phyloP scores from a whole-genome alignment of 2,113 vertebrate species.

The Herpetotheres cachinnans region DNA sequence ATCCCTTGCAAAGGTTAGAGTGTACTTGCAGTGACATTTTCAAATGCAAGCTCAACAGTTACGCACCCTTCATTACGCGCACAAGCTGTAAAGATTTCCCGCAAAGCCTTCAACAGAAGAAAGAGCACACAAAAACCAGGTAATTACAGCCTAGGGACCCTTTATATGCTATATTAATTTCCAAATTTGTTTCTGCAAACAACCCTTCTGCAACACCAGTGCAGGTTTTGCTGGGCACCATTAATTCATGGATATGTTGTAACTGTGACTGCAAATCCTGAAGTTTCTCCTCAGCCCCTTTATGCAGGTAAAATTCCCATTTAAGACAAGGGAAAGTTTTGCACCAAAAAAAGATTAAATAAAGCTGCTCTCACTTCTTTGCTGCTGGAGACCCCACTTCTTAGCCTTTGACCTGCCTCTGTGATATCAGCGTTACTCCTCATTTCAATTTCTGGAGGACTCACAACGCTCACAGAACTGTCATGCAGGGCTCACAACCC shows the following conservation, averaged over 20 bases:
- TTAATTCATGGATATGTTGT: not conserved
- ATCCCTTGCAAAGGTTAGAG: not conserved
- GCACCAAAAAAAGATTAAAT: not conserved
- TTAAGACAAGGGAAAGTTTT: not conserved
- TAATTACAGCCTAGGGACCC: not conserved
- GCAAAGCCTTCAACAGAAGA: not conserved
- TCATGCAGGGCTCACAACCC: not conserved
- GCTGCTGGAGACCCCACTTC: not conserved
- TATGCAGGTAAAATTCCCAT: not conserved
- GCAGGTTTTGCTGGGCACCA: not conserved
- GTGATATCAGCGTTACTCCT: not conserved
- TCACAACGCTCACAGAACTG: not conserved
- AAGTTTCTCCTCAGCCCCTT: not conserved
- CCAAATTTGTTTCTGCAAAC: not conserved
- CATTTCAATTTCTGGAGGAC: not conserved
- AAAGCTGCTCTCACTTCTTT: not conserved
- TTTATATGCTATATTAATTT: not conserved
- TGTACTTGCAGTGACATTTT: conserved; percentile 21
- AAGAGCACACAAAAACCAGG: not conserved
- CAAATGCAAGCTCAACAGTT: not conserved
- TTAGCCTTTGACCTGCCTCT: not conserved
- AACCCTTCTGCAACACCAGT: not conserved
- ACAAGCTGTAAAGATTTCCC: not conserved
- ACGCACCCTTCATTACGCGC: not conserved
- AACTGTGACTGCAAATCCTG: not conserved